Percentiles rank a stretch among this genome's conserved stretches.
phyloP scores from a whole-genome alignment of 2,888 invertebrate species.

The Phyllotreta striolata region DNA sequence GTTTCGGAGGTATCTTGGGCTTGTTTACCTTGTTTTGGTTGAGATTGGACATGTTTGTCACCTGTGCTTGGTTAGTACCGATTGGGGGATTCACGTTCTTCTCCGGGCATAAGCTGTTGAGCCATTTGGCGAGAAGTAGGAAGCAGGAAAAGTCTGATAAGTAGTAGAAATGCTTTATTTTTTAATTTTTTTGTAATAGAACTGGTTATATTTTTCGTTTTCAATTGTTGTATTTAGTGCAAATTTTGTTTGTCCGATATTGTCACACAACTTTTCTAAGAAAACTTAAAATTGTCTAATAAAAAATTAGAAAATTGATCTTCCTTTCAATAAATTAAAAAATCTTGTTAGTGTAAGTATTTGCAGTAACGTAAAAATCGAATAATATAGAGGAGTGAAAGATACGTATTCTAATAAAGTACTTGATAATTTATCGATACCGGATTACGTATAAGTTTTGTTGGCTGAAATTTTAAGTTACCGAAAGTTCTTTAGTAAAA shows the following conservation, averaged over 20 bases:
- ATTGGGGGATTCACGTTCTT: conserved; percentile 91
- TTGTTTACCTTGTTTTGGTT: conserved; percentile 94
- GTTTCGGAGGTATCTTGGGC: conserved; percentile 85
- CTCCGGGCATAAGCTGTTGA: conserved; percentile 89
- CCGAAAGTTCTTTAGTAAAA: too few relatives aligned
- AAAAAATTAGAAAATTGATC: conserved; percentile 9
- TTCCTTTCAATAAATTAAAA: too few relatives aligned
- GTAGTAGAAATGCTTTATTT: conserved; percentile 24
- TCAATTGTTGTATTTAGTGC: conserved; percentile 8
- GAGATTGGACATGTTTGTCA: conserved; percentile 94
- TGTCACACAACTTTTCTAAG: conserved; percentile 28
- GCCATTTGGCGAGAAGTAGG: conserved; percentile 70
- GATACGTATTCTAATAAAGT: too few relatives aligned
- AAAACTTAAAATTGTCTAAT: conserved; percentile 24
- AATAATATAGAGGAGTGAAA: too few relatives aligned
- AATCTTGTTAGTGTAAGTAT: too few relatives aligned
- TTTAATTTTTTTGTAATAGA: conserved; percentile 12
- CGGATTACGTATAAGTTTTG: too few relatives aligned
- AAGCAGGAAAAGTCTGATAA: conserved; percentile 46
- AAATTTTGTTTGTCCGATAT: conserved; percentile 22
- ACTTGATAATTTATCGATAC: too few relatives aligned
- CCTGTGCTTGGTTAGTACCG: conserved; percentile 86
- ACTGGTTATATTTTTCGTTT: conserved; percentile 17
- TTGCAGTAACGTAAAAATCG: too few relatives aligned
- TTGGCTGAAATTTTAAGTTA: too few relatives aligned